These are phyloP conservation scores for Abrostola tripartita DNA, from an alignment of 2,888 invertebrate species.

Conservation along the genomic window DNA sequence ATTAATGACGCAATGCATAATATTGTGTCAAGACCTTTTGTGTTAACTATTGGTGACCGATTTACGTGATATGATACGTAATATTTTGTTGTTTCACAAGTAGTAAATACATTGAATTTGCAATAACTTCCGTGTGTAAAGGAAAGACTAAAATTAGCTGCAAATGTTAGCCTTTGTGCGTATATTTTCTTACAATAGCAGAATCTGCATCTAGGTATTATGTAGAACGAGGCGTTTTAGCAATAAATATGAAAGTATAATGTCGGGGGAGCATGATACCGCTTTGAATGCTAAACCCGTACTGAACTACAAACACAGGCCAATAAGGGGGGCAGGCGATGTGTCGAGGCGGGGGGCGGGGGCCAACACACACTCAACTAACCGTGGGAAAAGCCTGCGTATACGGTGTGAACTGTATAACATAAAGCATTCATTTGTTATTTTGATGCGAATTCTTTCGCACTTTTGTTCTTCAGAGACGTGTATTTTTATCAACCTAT, in stretches of 20 bases:
- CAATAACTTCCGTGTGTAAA: slow-evolving; percentile 30
- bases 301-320: slow-evolving; percentile 82
- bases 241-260: slow-evolving; percentile 86
- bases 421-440: slow-evolving; percentile 76
- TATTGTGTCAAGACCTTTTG: background rate
- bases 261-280: slow-evolving; percentile 80
- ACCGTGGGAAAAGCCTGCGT: slow-evolving; percentile 84
- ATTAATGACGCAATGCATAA: background rate
- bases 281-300: slow-evolving; percentile 86
- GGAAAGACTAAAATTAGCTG: slow-evolving; percentile 11
- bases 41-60: too few relatives aligned
- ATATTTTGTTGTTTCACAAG: too few relatives aligned
- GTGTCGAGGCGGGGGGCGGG: slow-evolving; percentile 64
- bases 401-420: slow-evolving; percentile 76
- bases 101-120: slow-evolving; percentile 3
- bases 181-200: slow-evolving; percentile 55
- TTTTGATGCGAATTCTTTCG: slow-evolving; percentile 76
- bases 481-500: slow-evolving; percentile 26
- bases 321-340: slow-evolving; percentile 61
- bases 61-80: too few relatives aligned
- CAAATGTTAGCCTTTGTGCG: slow-evolving; percentile 16
- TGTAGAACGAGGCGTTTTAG: slow-evolving; percentile 79
- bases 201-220: slow-evolving; percentile 60
- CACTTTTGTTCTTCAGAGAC: slow-evolving; percentile 48
- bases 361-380: slow-evolving; percentile 72